Conservation (phyloP, 2,888 invertebrate genomes). For the Tetragonisca angustula region DNA sequence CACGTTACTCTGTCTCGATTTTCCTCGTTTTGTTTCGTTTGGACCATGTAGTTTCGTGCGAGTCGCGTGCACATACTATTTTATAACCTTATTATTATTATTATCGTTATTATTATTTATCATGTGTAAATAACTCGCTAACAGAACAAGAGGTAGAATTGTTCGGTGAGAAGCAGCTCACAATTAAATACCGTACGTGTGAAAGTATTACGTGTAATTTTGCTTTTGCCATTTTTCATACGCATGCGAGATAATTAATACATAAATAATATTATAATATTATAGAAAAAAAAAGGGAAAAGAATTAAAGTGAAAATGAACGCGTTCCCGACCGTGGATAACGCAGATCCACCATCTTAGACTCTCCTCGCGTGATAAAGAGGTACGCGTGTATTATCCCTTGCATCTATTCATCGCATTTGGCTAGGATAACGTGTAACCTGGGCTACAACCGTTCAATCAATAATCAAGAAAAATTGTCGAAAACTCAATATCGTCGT, state of each 20-base stretch:
- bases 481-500: background rate
- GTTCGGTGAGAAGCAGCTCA: slow-evolving; percentile 54
- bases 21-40: slow-evolving; percentile 29
- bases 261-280: background rate
- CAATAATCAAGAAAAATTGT: background rate
- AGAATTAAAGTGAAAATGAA: background rate
- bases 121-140: slow-evolving; percentile 51
- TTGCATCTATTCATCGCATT: background rate
- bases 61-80: slow-evolving; percentile 50
- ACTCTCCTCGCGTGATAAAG: background rate
- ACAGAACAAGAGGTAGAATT: slow-evolving; percentile 66
- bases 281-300: no score
- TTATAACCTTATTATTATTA: slow-evolving; percentile 34
- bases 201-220: background rate
- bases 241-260: slow-evolving; percentile 21
- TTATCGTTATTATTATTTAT: slow-evolving; percentile 28
- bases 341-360: background rate
- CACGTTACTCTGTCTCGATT: slow-evolving; percentile 13
- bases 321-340: slow-evolving; percentile 24
- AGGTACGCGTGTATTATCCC: no score
- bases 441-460: no score
- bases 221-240: slow-evolving; percentile 1
- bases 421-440: background rate
- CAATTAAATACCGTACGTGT: slow-evolving; percentile 32
- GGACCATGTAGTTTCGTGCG: slow-evolving; percentile 61